Evolutionary conservation across 2,888 invertebrate genomes (phyloP), one percentile per base, ranked within the genome.

Genomic region (Celastrina argiolus): DNA sequence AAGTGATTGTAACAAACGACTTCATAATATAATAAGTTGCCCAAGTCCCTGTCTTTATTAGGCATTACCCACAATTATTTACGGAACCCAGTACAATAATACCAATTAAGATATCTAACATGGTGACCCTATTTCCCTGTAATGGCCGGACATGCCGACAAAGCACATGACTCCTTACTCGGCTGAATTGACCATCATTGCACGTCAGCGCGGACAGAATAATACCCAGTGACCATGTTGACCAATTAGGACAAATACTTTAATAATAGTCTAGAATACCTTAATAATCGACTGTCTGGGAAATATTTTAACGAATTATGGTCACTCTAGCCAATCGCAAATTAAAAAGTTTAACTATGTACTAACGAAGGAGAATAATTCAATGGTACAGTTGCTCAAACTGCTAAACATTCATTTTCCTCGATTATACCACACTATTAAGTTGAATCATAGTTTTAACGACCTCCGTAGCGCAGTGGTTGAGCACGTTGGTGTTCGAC

Each of bases 141-240:
- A 66, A 70, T 65, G 51, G 56, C 59, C 66, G 28, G 67, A 69
- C 64, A 56, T 67, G 41, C 67, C 68, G 56, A 45, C 63, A 63
- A 67, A 58, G 65, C 59, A 68, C 63, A 31, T 31, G 66, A 69
- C 66, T 69, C 66, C 69, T 68, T 71, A 69, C 67, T 66, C 65
- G 68, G 69, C 69, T 71, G 70, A 74, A 74, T 72, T 71, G 71
- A 71, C 68, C 73, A 70, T 72, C 73, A 72, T 69, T 72, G 72
- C 70, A 58, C 67, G 70, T 72, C 69, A 70, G 56, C 56, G 39
- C 12, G 10, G 71, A 72, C 72, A 72, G 71, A 69, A 72, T 72
- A 72, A 72, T 70, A 68, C 70, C 51, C 34, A 31, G 59, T 28
- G 39, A 66, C 22, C 64, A 59, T 56, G 69, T 67, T 69, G 70